Percentiles rank a stretch among this genome's conserved stretches.
Evolutionary conservation across 2,113 vertebrate genomes (phyloP).

Genomic region (Limnothrissa miodon): DNA sequence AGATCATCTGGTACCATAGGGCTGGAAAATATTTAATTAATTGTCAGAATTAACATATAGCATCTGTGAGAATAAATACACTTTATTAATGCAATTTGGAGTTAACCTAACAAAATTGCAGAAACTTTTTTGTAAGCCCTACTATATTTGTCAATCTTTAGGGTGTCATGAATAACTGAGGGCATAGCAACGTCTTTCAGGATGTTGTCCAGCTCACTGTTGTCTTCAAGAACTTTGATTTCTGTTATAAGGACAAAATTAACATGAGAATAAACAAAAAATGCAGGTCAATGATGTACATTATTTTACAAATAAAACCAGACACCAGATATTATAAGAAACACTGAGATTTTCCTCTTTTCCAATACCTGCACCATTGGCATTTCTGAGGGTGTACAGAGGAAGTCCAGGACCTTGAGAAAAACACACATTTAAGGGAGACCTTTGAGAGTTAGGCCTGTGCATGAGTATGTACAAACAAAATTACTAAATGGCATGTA

Average conservation of each 20-base stretch:
- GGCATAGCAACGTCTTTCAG: constrained; percentile 84
- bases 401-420: constrained; percentile 86
- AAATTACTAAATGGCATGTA: background rate
- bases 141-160: constrained; percentile 73
- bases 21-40: constrained; percentile 63
- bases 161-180: constrained; percentile 55
- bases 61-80: background rate
- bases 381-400: constrained; percentile 58
- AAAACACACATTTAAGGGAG: no score
- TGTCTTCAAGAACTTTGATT: constrained; percentile 77
- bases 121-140: constrained; percentile 53
- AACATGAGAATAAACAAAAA: background rate
- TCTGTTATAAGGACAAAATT: constrained; percentile 60
- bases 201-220: constrained; percentile 65
- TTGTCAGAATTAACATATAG: background rate
- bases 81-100: background rate
- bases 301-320: background rate
- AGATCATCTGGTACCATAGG: constrained; percentile 90
- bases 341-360: background rate
- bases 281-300: background rate
- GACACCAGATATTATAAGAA: background rate
- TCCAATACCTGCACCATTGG: background rate
- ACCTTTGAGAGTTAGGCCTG: no score
- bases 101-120: background rate
- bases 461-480: background rate